phyloP scores from a whole-genome alignment of 2,113 vertebrate genomes.

The Python bivittatus region DNA sequence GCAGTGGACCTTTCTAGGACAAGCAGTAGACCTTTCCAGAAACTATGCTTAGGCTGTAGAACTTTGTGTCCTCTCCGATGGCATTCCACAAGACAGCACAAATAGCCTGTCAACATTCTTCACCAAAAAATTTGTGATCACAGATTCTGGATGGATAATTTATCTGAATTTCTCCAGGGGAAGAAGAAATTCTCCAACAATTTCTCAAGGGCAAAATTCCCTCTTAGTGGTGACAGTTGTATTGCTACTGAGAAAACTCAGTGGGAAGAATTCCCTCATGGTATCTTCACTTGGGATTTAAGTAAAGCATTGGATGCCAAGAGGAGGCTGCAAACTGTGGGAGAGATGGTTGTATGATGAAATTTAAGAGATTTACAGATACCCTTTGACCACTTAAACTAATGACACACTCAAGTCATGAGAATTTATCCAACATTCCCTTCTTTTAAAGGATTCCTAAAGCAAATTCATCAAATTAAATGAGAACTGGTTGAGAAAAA shows the following conservation, averaged over 20 bases:
- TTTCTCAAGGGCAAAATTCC: neutral
- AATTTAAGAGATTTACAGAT: neutral
- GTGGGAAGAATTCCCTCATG: neutral
- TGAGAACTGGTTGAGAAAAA: neutral
- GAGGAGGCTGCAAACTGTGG: neutral
- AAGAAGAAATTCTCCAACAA: neutral
- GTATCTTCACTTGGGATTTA: neutral
- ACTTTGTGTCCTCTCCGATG: neutral
- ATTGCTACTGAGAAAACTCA: neutral
- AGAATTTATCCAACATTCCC: neutral
- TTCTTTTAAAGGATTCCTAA: neutral
- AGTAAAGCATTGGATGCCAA: neutral
- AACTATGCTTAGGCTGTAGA: neutral
- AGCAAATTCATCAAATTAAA: neutral
- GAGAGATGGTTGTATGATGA: neutral
- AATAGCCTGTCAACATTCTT: neutral
- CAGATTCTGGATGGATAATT: neutral
- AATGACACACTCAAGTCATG: neutral
- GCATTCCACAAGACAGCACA: neutral
- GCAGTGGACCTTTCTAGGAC: too few species aligned
- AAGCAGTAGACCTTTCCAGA: neutral
- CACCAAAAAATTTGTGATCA: neutral
- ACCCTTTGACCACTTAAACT: neutral
- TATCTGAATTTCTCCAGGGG: neutral
- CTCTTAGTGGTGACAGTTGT: neutral